Evolutionary conservation across 2,797 vertebrate species (phyloP).

Genomic region (Rallus crepitans): DNA sequence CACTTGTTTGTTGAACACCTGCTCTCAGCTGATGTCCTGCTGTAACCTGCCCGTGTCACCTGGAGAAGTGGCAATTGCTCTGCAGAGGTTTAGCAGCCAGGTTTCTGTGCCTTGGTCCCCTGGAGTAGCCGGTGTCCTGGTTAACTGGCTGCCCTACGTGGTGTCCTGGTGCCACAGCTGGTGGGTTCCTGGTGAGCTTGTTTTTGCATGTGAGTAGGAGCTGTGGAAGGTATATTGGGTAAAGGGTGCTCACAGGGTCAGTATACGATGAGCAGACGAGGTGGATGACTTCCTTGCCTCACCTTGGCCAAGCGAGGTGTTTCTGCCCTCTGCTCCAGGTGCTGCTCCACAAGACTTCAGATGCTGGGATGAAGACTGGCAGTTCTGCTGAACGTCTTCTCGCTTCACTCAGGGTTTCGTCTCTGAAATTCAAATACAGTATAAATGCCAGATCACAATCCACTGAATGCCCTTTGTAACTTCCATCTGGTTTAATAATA

Average conservation of each 20-base stretch:
- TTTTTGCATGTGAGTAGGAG: background rate
- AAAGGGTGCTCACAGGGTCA: background rate
- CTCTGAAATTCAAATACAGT: conserved; percentile 1
- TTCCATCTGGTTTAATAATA: conserved; percentile 2
- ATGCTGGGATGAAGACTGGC: background rate
- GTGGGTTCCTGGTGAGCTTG: background rate
- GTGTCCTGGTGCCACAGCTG: background rate
- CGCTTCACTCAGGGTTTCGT: background rate
- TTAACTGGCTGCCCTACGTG: fast-evolving
- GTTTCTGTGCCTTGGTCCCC: background rate
- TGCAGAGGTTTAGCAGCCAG: background rate
- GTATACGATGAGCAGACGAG: fast-evolving
- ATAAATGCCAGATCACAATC: conserved; percentile 12
- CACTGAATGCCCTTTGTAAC: background rate
- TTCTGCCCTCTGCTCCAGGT: background rate
- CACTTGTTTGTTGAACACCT: background rate
- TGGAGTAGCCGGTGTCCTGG: background rate
- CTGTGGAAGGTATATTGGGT: too few species aligned
- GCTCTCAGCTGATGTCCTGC: background rate
- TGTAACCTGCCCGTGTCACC: fast-evolving
- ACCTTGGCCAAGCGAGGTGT: fast-evolving
- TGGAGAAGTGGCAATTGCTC: background rate
- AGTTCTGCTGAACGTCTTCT: conserved; percentile 2
- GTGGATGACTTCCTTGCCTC: background rate
- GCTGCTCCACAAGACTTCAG: background rate